Evolutionary conservation across 2,888 invertebrate species (phyloP), one percentile per base, ranked within the genome.

Genomic region (Ferrisia virgata): DNA sequence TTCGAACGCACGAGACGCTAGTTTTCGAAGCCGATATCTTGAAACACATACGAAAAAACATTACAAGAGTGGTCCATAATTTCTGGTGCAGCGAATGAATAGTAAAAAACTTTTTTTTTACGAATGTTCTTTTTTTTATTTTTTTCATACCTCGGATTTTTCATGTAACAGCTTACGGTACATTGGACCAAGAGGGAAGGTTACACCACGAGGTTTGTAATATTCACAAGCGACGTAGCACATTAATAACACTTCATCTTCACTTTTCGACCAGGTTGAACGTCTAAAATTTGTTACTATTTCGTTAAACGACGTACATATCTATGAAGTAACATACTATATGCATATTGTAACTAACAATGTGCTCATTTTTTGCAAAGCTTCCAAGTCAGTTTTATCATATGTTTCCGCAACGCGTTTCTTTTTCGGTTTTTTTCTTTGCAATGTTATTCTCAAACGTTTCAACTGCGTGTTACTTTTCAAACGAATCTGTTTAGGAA

Each of bases 261-360:
- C 84, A 2, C 3, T n/a, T 80, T 79, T 80, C 11, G 31, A 82
- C 85, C 82, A 82, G 28, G 18, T 22, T 11, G 76, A 18, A 87
- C 93, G 93, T 0, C 88, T 88, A 85, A 31, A 87, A 85, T 15
- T 15, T 2, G 2, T 15, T 1, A 31, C n/a, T n/a, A n/a, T n/a
- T n/a, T n/a, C n/a, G n/a, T n/a, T n/a, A n/a, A n/a, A n/a, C n/a
- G n/a, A n/a, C n/a, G n/a, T n/a, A n/a, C n/a, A 28, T 15, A 15
- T 13, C 25, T 3, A 36, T 47, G 36, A 33, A 76, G n/a, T n/a
- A n/a, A 31, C 1, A 18, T 36, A 76, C 18, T 5, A 11, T 33
- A n/a, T n/a, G n/a, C 4, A 36, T 40, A 58, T 18, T 13, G 2
- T 31, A 53, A 76, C 83, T 72, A 8, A 83, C 83, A 83, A 83